These are phyloP conservation scores for Sminthurinus aureus DNA, from an alignment of 2,888 invertebrate genomes.

Conservation along the genomic window DNA sequence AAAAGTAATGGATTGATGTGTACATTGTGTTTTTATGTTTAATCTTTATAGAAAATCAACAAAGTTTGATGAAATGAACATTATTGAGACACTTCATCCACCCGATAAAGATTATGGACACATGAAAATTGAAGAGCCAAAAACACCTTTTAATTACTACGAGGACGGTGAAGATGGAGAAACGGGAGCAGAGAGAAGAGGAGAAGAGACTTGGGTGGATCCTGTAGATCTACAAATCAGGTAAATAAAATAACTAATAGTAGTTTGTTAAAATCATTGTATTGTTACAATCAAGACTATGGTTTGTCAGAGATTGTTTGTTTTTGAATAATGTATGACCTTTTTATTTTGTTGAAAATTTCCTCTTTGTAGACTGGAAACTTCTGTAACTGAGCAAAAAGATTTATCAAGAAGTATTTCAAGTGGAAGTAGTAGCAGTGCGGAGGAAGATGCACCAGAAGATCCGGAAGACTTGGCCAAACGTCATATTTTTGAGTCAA, in stretches of 20 bases:
- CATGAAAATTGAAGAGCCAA: constrained; percentile 98
- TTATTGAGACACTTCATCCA: constrained; percentile 96
- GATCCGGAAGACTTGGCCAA: constrained; percentile 65
- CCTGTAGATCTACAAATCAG: constrained; percentile 7
- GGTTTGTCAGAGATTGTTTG: too few species aligned
- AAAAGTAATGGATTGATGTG: too few species aligned
- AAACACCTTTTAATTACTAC: constrained; percentile 84
- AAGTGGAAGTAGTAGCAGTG: background rate
- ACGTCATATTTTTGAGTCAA: constrained; percentile 81
- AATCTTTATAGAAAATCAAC: constrained; percentile 67
- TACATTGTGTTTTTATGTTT: background rate
- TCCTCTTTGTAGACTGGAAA: background rate
- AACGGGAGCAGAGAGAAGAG: background rate
- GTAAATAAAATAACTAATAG: background rate
- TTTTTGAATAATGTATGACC: background rate
- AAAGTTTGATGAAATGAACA: constrained; percentile 99
- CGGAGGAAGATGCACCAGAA: constrained; percentile 61
- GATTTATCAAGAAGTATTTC: background rate
- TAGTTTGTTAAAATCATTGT: too few species aligned
- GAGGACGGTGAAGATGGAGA: constrained; percentile 63
- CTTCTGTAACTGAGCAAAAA: constrained; percentile 1
- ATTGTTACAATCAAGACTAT: too few species aligned
- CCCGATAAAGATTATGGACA: constrained; percentile 98
- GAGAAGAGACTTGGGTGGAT: constrained; percentile 19
- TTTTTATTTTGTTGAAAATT: too few species aligned